Evolutionary conservation across 2,888 invertebrate genomes (phyloP).

Genomic region (Euzetes globulus): DNA sequence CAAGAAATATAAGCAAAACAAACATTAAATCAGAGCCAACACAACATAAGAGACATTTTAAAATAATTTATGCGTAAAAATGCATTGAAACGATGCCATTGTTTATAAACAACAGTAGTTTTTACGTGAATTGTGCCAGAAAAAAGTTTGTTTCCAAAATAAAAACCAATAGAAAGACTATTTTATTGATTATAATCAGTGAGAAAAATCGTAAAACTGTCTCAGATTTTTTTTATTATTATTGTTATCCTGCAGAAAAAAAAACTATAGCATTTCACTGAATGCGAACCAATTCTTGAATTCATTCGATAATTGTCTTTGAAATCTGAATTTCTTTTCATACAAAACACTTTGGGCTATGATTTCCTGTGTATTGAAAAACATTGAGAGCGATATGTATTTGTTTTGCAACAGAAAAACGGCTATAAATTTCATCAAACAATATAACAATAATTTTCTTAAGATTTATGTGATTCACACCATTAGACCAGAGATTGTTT

Average conservation of each 20-base stretch:
- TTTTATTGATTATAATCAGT: too few species aligned
- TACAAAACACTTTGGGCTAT: too few species aligned
- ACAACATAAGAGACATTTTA: background rate
- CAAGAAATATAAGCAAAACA: too few species aligned
- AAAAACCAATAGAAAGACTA: too few species aligned
- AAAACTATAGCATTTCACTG: too few species aligned
- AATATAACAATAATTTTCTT: background rate
- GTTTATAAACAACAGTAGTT: background rate
- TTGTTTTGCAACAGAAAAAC: background rate
- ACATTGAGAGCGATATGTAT: background rate
- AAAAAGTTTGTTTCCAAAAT: too few species aligned
- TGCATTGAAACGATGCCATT: background rate
- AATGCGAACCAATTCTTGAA: too few species aligned
- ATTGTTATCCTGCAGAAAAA: too few species aligned
- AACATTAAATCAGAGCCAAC: background rate
- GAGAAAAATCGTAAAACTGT: background rate
- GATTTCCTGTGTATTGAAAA: constrained; percentile 8
- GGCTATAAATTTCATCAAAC: background rate
- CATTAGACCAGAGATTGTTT: constrained; percentile 5
- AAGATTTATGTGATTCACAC: constrained; percentile 21
- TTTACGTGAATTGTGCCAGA: background rate
- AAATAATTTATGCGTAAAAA: constrained; percentile 12
- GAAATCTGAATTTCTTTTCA: too few species aligned
- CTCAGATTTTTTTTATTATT: too few species aligned
- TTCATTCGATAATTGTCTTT: too few species aligned